A percentile compares a stretch with the other conserved stretches of the same genome.
Conservation (phyloP, 2,113 vertebrate species). For the Poeciliopsis retropinna region DNA sequence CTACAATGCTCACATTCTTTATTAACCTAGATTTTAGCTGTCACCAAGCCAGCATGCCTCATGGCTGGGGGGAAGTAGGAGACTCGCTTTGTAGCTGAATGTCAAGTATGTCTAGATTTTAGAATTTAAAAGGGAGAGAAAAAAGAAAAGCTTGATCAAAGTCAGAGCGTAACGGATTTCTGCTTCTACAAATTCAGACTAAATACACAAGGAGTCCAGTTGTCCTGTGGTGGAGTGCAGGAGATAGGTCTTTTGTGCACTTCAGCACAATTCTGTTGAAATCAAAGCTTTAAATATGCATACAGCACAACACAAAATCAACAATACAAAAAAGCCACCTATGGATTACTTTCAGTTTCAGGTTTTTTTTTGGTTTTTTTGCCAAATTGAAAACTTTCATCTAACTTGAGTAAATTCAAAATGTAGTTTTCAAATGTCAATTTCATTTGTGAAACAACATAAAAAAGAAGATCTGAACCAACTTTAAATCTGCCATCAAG, state of each 20-base stretch:
- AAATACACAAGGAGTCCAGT: background rate
- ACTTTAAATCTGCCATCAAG: no score
- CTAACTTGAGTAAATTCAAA: no score
- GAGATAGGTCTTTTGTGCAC: background rate
- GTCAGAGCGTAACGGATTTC: slow-evolving; percentile 12
- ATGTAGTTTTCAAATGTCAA: no score
- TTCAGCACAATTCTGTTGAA: no score
- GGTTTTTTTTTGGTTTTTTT: no score
- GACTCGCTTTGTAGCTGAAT: slow-evolving; percentile 55
- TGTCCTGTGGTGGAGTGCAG: background rate
- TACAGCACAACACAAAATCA: no score
- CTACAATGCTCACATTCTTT: slow-evolving; percentile 66
- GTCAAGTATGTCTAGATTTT: slow-evolving; percentile 51
- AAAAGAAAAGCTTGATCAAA: slow-evolving; percentile 29
- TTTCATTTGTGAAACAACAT: no score
- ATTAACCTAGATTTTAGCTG: slow-evolving; percentile 44
- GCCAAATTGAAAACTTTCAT: no score
- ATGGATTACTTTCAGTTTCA: no score
- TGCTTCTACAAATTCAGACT: slow-evolving; percentile 8
- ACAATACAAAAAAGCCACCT: no score
- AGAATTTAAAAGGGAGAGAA: background rate
- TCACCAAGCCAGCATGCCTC: slow-evolving; percentile 63
- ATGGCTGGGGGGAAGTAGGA: slow-evolving; percentile 14
- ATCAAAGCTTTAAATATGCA: no score
- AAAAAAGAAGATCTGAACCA: no score